phyloP scores from a whole-genome alignment of 2,113 vertebrate genomes.

The Syrrhaptes paradoxus region DNA sequence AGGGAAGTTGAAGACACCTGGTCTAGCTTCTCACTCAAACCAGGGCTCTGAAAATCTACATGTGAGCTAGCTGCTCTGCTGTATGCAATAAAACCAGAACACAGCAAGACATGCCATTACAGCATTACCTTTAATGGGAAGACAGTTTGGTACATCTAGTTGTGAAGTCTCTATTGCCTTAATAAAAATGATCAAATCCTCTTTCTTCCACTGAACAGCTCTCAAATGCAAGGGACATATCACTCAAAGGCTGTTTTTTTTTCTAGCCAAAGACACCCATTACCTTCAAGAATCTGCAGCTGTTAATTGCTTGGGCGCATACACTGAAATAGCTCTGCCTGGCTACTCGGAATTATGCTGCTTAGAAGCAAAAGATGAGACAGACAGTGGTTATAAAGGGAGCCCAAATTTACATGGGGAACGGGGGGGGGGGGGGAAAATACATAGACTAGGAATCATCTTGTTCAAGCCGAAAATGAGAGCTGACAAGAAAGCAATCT shows the following conservation, averaged over 20 bases:
- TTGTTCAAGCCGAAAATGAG: neutral
- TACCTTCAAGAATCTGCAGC: conserved; percentile 44
- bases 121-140: neutral
- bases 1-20: neutral
- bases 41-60: neutral
- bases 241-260: neutral
- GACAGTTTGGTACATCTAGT: neutral
- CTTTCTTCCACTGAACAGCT: neutral
- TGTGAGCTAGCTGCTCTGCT: neutral
- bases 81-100: neutral
- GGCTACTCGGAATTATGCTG: neutral
- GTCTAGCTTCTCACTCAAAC: neutral
- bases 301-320: conserved; percentile 1
- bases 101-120: fast-evolving
- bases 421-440: neutral
- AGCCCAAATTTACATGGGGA: neutral
- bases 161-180: neutral
- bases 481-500: neutral
- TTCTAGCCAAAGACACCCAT: conserved; percentile 7
- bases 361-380: neutral
- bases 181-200: neutral
- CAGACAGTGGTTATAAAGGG: neutral
- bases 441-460: neutral
- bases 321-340: conserved; percentile 48
- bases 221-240: neutral